Percentiles rank a stretch among this genome's conserved stretches.
Evolutionary conservation across 2,888 invertebrate species (phyloP).

Genomic region (Vandiemenella viatica): DNA sequence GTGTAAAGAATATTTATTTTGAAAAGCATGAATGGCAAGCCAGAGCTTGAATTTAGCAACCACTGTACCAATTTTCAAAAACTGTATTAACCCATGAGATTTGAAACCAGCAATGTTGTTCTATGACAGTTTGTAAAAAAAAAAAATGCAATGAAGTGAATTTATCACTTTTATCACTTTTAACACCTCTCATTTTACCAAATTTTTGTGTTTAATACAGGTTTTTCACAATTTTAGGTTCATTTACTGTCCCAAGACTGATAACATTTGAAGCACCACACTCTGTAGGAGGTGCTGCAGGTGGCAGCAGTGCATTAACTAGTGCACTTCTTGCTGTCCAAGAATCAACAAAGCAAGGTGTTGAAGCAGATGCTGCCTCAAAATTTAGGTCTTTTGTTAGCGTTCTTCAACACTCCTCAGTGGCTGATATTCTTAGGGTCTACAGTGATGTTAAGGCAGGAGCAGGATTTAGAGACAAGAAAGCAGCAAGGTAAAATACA

Average conservation of each 20-base stretch:
- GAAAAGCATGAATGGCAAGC: too few species aligned
- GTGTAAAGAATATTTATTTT: too few species aligned
- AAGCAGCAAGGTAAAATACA: slow-evolving; percentile 35
- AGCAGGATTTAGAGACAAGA: slow-evolving; percentile 35
- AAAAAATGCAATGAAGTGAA: too few species aligned
- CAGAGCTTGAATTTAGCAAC: too few species aligned
- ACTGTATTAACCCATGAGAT: too few species aligned
- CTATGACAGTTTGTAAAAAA: too few species aligned
- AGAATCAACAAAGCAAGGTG: slow-evolving; percentile 40
- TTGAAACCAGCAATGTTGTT: too few species aligned
- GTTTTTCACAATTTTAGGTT: too few species aligned
- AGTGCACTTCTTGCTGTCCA: slow-evolving; percentile 45
- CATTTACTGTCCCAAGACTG: slow-evolving; percentile 31
- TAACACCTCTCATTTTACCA: too few species aligned
- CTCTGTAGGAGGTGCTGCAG: slow-evolving; percentile 9
- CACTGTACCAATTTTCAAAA: neutral
- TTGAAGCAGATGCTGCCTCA: slow-evolving; percentile 50
- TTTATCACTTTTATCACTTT: too few species aligned
- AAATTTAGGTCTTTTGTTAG: slow-evolving; percentile 49
- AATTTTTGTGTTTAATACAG: too few species aligned
- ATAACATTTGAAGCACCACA: slow-evolving; percentile 56
- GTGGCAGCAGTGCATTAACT: slow-evolving; percentile 32
- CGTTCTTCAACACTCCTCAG: slow-evolving; percentile 46
- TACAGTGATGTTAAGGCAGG: slow-evolving; percentile 45
- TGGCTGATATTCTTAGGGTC: slow-evolving; percentile 53